These are phyloP conservation scores for Saccostrea cuccullata DNA, from an alignment of 1,140 invertebrate genomes.

Conservation along the genomic window DNA sequence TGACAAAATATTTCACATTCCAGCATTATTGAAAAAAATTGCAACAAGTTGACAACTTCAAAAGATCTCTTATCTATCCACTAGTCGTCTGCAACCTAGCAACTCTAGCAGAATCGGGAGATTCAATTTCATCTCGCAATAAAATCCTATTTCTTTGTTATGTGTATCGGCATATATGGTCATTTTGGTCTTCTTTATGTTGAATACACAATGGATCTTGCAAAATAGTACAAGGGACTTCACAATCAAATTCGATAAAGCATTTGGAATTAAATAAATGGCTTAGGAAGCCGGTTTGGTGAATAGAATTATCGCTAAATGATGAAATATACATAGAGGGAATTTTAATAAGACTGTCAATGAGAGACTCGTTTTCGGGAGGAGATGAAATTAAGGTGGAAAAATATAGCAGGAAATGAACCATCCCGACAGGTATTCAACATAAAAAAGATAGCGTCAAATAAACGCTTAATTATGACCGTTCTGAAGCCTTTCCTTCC, in stretches of 20 bases:
- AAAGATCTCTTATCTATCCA: constrained; percentile 17
- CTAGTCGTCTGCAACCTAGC: constrained; percentile 24
- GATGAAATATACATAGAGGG: constrained; percentile 28
- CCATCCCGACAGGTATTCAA: not conserved
- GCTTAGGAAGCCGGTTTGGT: not conserved
- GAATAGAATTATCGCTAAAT: constrained; percentile 28
- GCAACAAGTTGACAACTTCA: constrained; percentile 33
- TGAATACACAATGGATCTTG: constrained; percentile 31
- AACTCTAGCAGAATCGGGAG: not conserved
- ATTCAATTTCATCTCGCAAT: constrained; percentile 36
- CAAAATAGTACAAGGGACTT: constrained; percentile 16
- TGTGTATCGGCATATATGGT: constrained; percentile 24
- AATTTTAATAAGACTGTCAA: constrained; percentile 31
- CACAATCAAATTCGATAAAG: constrained; percentile 31
- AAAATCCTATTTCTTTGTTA: constrained; percentile 31
- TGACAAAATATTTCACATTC: constrained; percentile 17
- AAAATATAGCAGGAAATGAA: constrained; percentile 34
- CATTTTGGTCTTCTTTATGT: constrained; percentile 30
- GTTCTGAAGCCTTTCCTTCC: too few species aligned
- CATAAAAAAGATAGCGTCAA: constrained; percentile 13
- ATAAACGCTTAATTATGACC: too few species aligned
- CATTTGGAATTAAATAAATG: constrained; percentile 38
- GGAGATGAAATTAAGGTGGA: constrained; percentile 21
- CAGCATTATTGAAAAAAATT: constrained; percentile 13
- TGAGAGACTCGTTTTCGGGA: not conserved